phyloP scores from a whole-genome alignment of 2,888 invertebrate species.

The Hemistola chrysoprasaria region DNA sequence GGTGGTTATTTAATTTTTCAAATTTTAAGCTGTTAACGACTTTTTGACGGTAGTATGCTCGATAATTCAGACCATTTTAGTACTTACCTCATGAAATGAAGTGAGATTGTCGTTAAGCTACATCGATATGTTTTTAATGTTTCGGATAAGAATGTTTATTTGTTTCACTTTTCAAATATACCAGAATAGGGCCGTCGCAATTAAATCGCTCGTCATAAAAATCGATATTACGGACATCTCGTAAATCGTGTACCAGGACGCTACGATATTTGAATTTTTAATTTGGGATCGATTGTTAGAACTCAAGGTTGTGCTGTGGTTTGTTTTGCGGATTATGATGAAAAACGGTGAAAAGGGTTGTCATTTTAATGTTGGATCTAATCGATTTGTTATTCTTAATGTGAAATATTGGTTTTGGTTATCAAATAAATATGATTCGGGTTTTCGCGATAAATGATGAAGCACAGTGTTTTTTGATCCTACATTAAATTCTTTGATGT shows the following conservation, averaged over 20 bases:
- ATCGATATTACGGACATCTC: slow-evolving; percentile 41
- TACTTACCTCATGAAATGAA: too few relatives aligned
- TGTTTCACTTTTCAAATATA: too few relatives aligned
- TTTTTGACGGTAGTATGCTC: too few relatives aligned
- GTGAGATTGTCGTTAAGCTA: too few relatives aligned
- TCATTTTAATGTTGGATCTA: slow-evolving; percentile 41
- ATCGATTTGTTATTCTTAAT: slow-evolving; percentile 36
- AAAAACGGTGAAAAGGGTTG: slow-evolving; percentile 55
- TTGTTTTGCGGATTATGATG: slow-evolving; percentile 50
- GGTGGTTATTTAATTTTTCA: too few relatives aligned
- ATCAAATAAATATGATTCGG: slow-evolving; percentile 1
- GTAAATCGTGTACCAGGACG: slow-evolving; percentile 49
- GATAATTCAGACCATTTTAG: too few relatives aligned
- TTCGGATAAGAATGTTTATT: too few relatives aligned
- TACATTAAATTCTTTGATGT: neutral
- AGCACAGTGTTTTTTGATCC: neutral
- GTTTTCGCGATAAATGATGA: neutral
- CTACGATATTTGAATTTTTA: slow-evolving; percentile 35
- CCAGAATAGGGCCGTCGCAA: slow-evolving; percentile 19
- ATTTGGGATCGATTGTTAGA: slow-evolving; percentile 39
- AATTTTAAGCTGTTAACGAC: too few relatives aligned
- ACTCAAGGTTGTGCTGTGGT: slow-evolving; percentile 55
- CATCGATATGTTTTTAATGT: too few relatives aligned
- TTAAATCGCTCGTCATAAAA: slow-evolving; percentile 47
- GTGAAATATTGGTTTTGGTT: slow-evolving; percentile 16